These are phyloP conservation scores for Drosophila biarmipes DNA, from an alignment of 1,140 invertebrate genomes.

Conservation along the genomic window DNA sequence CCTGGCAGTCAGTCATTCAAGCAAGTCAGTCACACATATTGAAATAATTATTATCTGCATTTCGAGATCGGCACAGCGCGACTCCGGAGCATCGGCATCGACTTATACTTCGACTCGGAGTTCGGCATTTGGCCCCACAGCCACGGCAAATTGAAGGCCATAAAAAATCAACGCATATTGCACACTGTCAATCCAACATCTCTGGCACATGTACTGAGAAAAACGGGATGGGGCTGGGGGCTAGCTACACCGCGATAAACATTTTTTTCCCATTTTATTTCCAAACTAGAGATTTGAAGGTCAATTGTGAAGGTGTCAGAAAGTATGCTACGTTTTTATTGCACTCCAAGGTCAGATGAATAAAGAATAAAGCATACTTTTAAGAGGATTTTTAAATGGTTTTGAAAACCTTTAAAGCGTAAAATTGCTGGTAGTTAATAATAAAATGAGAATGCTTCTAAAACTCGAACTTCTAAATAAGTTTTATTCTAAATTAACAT, in stretches of 20 bases:
- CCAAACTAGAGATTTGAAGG: too few relatives aligned
- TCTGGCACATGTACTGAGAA: slow-evolving; percentile 21
- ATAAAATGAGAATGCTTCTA: too few relatives aligned
- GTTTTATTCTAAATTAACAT: too few relatives aligned
- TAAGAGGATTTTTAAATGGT: too few relatives aligned
- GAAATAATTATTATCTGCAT: slow-evolving; percentile 84
- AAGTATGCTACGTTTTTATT: too few relatives aligned
- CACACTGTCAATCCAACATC: slow-evolving; percentile 73
- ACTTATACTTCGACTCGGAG: slow-evolving; percentile 16
- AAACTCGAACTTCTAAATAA: too few relatives aligned
- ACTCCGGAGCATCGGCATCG: slow-evolving; percentile 29
- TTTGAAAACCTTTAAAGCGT: too few relatives aligned
- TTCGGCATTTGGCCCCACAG: slow-evolving; percentile 41
- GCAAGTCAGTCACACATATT: slow-evolving; percentile 81
- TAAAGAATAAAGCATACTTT: too few relatives aligned
- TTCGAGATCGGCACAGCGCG: slow-evolving; percentile 77
- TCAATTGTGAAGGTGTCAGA: too few relatives aligned
- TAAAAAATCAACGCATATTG: slow-evolving; percentile 84
- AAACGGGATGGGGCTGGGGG: not conserved
- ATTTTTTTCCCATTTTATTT: too few relatives aligned
- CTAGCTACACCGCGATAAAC: slow-evolving; percentile 2
- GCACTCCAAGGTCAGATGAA: too few relatives aligned
- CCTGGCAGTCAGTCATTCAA: slow-evolving; percentile 56
- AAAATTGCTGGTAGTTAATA: too few relatives aligned
- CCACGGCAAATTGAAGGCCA: slow-evolving; percentile 79